Conservation (phyloP, 2,113 vertebrate species). For the Mystacornis crossleyi region DNA sequence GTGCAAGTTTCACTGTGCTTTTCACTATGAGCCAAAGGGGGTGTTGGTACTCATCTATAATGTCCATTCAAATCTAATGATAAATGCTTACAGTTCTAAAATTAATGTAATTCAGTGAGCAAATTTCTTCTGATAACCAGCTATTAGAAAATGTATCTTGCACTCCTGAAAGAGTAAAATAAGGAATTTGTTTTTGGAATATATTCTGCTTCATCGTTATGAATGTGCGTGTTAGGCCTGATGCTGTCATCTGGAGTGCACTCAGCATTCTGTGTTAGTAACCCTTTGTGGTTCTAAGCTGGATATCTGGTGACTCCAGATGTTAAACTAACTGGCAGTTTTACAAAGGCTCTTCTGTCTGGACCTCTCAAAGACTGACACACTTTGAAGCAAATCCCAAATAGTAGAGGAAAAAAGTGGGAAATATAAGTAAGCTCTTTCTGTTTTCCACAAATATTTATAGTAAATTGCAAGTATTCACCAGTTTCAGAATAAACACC, state of each 20-base stretch:
- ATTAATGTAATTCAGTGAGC: not conserved
- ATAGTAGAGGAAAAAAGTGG: not conserved
- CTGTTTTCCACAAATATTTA: not conserved
- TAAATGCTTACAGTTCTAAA: not conserved
- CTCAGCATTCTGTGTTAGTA: not conserved
- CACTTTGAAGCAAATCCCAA: not conserved
- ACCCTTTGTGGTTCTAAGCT: not conserved
- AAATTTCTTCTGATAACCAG: not conserved
- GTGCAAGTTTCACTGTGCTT: not conserved
- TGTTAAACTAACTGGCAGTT: not conserved
- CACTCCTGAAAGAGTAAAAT: not conserved
- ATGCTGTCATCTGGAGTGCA: not conserved
- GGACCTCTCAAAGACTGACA: not conserved
- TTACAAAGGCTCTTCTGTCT: not conserved
- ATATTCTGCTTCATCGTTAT: not conserved
- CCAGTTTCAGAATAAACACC: not conserved
- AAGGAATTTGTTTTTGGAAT: not conserved
- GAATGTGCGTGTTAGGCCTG: not conserved
- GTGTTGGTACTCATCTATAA: not conserved
- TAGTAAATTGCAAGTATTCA: not conserved
- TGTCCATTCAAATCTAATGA: not conserved
- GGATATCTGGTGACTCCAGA: not conserved
- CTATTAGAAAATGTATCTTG: not conserved
- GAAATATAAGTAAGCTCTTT: not conserved
- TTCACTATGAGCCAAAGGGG: not conserved